Evolutionary conservation across 2,113 vertebrate genomes (phyloP).

Genomic region (Calyptommatus sinebrachiatus): DNA sequence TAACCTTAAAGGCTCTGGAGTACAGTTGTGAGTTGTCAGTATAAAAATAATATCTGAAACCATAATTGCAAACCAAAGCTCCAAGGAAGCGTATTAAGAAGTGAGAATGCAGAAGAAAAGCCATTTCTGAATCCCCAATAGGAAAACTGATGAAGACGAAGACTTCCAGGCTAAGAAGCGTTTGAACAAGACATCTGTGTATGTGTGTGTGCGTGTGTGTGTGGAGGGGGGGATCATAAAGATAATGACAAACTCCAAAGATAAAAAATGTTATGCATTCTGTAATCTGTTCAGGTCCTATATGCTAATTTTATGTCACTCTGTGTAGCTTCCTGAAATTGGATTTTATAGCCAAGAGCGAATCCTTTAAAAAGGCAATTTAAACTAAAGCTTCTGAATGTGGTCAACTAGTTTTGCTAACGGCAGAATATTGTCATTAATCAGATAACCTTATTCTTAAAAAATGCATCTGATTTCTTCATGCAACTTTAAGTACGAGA

Average conservation of each 20-base stretch:
- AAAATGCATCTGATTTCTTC: constrained; percentile 27
- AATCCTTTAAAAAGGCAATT: constrained; percentile 45
- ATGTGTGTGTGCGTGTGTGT: no score
- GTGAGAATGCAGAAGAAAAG: background rate
- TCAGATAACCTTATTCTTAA: constrained; percentile 19
- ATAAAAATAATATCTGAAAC: background rate
- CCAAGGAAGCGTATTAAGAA: background rate
- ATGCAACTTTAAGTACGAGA: constrained; percentile 18
- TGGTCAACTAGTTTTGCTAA: constrained; percentile 19
- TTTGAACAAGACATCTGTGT: background rate
- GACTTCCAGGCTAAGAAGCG: background rate
- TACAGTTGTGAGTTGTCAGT: background rate
- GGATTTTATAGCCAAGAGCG: constrained; percentile 39
- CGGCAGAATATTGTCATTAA: constrained; percentile 41
- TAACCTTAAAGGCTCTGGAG: background rate
- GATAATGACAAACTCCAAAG: background rate
- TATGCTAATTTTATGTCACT: constrained; percentile 14
- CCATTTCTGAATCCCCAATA: background rate
- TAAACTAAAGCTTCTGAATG: constrained; percentile 37
- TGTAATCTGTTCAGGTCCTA: constrained; percentile 14
- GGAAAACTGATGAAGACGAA: background rate
- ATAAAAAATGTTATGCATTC: constrained; percentile 2
- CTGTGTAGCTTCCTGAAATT: constrained; percentile 22
- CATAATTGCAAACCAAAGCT: background rate
- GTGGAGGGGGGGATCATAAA: background rate